These are phyloP conservation scores for Drosophila obscura DNA, from an alignment of 1,140 invertebrate genomes.

Conservation along the genomic window DNA sequence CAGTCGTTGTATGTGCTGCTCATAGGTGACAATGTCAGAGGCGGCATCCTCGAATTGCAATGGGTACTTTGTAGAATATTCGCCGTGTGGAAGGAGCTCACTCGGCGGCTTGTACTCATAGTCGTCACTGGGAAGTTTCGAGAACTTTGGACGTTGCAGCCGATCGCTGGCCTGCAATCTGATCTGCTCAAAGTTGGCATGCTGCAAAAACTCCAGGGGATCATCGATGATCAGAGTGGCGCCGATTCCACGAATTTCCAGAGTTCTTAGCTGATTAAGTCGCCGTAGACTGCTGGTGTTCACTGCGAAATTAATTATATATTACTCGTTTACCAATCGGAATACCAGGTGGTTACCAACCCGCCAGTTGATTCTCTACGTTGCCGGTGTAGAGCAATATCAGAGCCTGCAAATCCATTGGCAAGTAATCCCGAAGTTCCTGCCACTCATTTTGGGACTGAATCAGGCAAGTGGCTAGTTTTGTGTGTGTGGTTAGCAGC, in stretches of 20 bases:
- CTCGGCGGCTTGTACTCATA: constrained; percentile 75
- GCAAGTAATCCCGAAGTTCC: constrained; percentile 84
- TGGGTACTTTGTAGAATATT: constrained; percentile 38
- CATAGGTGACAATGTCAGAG: constrained; percentile 86
- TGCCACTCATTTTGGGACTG: constrained; percentile 84
- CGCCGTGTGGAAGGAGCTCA: constrained; percentile 41
- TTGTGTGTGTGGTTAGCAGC: constrained; percentile 83
- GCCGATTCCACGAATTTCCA: constrained; percentile 86
- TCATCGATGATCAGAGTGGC: constrained; percentile 83
- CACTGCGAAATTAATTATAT: constrained; percentile 65
- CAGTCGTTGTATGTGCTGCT: constrained; percentile 86
- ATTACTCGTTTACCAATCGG: background rate
- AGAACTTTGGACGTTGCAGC: constrained; percentile 72
- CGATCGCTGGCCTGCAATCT: constrained; percentile 67
- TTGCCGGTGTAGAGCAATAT: constrained; percentile 85
- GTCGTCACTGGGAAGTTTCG: constrained; percentile 66
- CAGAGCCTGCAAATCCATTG: constrained; percentile 85
- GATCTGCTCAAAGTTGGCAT: constrained; percentile 84
- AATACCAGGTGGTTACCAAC: constrained; percentile 32
- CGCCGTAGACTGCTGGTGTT: constrained; percentile 85
- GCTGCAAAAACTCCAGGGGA: constrained; percentile 80
- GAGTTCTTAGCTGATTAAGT: constrained; percentile 85
- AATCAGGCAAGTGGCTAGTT: constrained; percentile 86
- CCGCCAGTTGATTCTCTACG: constrained; percentile 68
- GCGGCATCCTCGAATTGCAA: constrained; percentile 47